Evolutionary conservation across 2,113 vertebrate genomes (phyloP), one percentile per base, ranked within the genome.

Genomic region (Rhodinocichla rosea): DNA sequence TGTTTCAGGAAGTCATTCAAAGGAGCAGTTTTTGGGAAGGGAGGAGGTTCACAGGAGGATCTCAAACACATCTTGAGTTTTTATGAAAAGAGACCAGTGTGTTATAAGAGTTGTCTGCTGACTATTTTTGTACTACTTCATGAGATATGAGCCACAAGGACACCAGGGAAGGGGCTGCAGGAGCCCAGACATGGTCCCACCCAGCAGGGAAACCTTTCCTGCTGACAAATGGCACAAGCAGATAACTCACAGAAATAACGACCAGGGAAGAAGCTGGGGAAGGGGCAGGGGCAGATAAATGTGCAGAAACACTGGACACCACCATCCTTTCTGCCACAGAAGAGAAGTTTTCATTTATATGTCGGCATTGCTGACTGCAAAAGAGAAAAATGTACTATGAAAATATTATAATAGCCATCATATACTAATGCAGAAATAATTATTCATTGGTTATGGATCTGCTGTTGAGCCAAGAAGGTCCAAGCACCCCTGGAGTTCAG

Each of bases 181-280:
- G 70, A 63, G 56, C 55, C 50, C 37, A 39, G 7, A 26, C 2
- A 1, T 3, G 47, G 45, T 62, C 65, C 65, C 74, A 75, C 64
- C 59, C 44, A 35, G 56, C 30, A 26, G 77, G 24, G 49, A 83
- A 80, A 50, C 69, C 50, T 70, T 52, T 80, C 37, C 88, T 53
- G 53, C 56, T 45, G 35, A 44, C 83, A 86, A 52, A 62, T 70
- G 89, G 68, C 39, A 44, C 21, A 5, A 42, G 35, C 33, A 94
- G 90, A 96, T 96, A 95, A 93, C 1, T 1, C 22, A 21, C 49
- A 77, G 79, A 92, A 95, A 70, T 74, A 96, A 88, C 8, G 4
- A 76, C 75, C 35, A 11, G 1, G 2, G 53, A 24, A 76, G 70
- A 64, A 52, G n/a, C 37, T 70, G 68, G 35, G 16, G 15, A 93